These are phyloP conservation scores for Amphipoea lucens DNA, from an alignment of 2,888 invertebrate genomes.

Conservation along the genomic window DNA sequence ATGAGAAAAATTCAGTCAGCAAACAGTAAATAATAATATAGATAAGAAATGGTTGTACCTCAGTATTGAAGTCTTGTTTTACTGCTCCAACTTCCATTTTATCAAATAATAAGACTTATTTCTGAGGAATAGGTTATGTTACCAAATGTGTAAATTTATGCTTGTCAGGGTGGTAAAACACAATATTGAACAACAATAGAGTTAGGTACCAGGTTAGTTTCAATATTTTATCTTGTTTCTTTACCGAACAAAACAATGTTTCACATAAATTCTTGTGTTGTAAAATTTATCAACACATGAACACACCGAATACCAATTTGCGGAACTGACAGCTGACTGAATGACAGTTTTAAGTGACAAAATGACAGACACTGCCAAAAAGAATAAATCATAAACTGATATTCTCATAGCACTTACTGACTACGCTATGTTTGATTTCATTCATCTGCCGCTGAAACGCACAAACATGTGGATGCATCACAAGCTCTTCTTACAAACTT, in stretches of 20 bases:
- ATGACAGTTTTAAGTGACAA: neutral
- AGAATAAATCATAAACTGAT: neutral
- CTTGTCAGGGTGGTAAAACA: neutral
- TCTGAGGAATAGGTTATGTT: conserved; percentile 67
- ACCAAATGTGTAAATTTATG: conserved; percentile 4
- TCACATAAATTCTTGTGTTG: neutral
- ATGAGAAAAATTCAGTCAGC: neutral
- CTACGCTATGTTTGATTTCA: neutral
- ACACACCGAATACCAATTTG: conserved; percentile 12
- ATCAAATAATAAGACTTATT: conserved; percentile 16
- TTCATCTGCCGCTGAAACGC: neutral
- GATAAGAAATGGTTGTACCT: conserved; percentile 71
- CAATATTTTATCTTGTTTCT: neutral
- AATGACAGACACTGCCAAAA: neutral
- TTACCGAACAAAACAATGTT: neutral
- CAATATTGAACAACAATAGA: neutral
- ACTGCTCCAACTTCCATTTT: conserved; percentile 88
- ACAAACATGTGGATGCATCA: neutral
- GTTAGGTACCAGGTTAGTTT: neutral
- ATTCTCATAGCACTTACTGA: neutral
- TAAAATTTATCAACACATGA: conserved; percentile 14
- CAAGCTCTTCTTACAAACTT: neutral
- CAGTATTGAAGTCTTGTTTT: conserved; percentile 88
- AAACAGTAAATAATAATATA: fast-evolving
- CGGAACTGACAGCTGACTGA: neutral